Base-by-base conservation (phyloP, 1,140 invertebrate genomes). In the Lasioglossum albipes region DNA sequence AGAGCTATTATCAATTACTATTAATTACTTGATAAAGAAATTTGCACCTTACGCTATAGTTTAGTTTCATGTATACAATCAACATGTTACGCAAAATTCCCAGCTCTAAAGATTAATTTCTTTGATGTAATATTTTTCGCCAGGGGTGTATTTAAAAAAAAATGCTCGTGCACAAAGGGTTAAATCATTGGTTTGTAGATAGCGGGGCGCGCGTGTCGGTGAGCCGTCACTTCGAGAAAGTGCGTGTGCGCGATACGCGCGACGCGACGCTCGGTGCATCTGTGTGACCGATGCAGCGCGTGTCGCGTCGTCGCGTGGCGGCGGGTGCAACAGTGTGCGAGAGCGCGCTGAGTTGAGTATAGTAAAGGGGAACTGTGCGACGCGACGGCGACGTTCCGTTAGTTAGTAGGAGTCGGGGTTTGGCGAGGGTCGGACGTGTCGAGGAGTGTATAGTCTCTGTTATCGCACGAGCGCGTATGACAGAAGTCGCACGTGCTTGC, bases 331-430 rank as follows among this genome's bases (percentile, higher is more conserved):
- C 5, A 12, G 61, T 49, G 54, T 52, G 27, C 27, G 57, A 27
- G 75, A 20, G 31, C 27, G 31, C 42, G 36, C 57, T n/a, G n/a
- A 2, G 5, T 5, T 3, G n/a, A 9, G 4, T 52, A n/a, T 59
- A 59, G 65, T 45, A 70, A 84, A 84, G 67, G 69, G 84, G 83
- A 75, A 74, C 70, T 22, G 73, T 85, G 57, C 79, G 57, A 82
- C 72, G 65, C 27, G 27, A 27, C 27, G 27, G 27, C 27, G 27
- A 27, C 27, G 27, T 27, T 27, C 27, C 27, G 27, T 27, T 27
- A 74, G 86, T 79, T 87, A 90, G 88, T 90, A 82, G 84, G 82
- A 87, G 85, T 85, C 89, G 84, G 78, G 81, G 82, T 86, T 71
- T 86, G 78, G 75, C 52, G 66, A 80, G 42, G 76, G 36, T 64